Percentiles rank a stretch among this genome's conserved stretches.
phyloP scores from a whole-genome alignment of 2,113 vertebrate species.

The Acanthochromis polyacanthus region DNA sequence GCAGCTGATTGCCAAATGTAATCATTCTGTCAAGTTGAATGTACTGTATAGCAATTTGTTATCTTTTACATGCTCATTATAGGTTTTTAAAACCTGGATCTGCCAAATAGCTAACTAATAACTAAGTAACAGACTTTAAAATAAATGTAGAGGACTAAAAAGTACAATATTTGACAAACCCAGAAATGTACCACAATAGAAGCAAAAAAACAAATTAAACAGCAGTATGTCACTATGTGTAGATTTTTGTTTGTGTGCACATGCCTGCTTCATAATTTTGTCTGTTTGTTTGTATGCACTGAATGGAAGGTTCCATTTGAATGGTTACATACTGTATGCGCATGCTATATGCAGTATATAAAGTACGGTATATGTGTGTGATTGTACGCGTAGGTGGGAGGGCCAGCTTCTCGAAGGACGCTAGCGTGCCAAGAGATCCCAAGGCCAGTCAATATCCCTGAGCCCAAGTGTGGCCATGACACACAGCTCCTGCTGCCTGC shows the following conservation, averaged over 20 bases:
- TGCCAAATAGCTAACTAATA: background rate
- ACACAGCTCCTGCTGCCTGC: conserved; percentile 32
- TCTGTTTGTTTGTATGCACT: background rate
- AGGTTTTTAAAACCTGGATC: background rate
- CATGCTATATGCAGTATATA: background rate
- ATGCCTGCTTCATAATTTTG: too few species aligned
- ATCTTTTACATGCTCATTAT: background rate
- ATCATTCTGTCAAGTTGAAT: background rate
- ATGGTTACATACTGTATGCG: background rate
- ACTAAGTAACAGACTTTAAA: background rate
- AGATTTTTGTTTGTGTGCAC: too few species aligned
- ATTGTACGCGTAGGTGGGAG: conserved; percentile 9
- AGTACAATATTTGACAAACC: background rate
- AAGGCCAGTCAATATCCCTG: conserved; percentile 58
- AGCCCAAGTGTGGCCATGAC: conserved; percentile 64
- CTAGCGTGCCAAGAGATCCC: conserved; percentile 41
- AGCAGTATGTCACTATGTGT: too few species aligned
- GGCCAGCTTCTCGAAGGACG: conserved; percentile 26
- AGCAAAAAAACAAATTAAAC: too few species aligned
- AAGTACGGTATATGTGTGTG: background rate
- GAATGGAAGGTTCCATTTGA: background rate
- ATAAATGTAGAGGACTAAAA: background rate
- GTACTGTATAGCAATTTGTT: background rate
- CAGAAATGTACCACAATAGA: too few species aligned
- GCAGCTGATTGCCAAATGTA: background rate